Evolutionary conservation across 2,113 vertebrate species (phyloP).

Genomic region (Arothron firmamentum): DNA sequence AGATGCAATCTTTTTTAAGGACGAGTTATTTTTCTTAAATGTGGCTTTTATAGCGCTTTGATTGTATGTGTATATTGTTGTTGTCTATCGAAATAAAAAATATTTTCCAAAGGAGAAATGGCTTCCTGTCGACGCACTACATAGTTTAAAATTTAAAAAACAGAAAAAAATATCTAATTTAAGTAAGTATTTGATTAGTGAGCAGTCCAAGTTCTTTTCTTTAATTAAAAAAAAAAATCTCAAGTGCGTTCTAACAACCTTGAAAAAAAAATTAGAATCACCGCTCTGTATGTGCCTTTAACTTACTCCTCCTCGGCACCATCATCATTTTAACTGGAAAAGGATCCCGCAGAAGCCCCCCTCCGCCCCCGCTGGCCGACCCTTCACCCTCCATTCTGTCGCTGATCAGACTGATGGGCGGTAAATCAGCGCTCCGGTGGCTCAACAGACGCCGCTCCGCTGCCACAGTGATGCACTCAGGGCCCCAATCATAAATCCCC

Average conservation of each 20-base stretch:
- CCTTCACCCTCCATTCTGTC: conserved; percentile 21
- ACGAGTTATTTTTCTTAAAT: conserved; percentile 99
- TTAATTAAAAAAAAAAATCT: neutral
- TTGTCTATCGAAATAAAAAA: conserved; percentile 88
- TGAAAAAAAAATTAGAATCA: neutral
- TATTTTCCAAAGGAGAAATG: conserved; percentile 89
- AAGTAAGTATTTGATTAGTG: too few relatives aligned
- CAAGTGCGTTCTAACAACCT: neutral
- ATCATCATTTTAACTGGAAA: neutral
- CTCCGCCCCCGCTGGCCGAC: conserved; percentile 2
- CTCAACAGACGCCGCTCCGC: conserved; percentile 38
- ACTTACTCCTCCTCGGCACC: too few relatives aligned
- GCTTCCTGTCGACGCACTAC: neutral
- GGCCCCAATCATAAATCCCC: conserved; percentile 56
- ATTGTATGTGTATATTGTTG: conserved; percentile 96
- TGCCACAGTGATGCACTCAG: conserved; percentile 57
- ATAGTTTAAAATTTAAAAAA: too few relatives aligned
- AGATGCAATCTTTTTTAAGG: conserved; percentile 99
- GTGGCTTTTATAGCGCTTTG: conserved; percentile 99
- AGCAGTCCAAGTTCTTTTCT: neutral
- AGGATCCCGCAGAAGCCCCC: conserved; percentile 1
- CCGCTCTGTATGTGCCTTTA: too few relatives aligned
- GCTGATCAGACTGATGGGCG: conserved; percentile 29
- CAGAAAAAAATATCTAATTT: too few relatives aligned
- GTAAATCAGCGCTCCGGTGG: conserved; percentile 48